These are phyloP conservation scores for Tigriopus japonicus DNA, from an alignment of 1,140 invertebrate genomes.

Conservation along the genomic window DNA sequence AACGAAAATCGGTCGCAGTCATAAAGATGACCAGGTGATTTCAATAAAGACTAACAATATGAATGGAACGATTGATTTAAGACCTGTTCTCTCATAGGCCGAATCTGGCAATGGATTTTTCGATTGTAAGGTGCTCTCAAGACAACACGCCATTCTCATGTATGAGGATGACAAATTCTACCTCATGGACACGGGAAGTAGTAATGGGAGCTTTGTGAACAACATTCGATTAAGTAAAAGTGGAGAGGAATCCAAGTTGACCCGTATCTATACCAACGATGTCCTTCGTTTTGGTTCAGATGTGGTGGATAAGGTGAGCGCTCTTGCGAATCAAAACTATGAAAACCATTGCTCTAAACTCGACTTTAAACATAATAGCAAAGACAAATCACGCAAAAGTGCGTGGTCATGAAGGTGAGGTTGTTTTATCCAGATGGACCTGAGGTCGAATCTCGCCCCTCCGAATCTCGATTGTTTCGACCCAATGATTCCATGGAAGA, in stretches of 20 bases:
- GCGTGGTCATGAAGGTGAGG: slow-evolving; percentile 2
- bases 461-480: not conserved
- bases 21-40: slow-evolving; percentile 6
- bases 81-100: not conserved
- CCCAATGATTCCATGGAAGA: slow-evolving; percentile 8
- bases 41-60: not conserved
- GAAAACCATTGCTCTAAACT: not conserved
- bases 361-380: not conserved
- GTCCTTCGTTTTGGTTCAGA: slow-evolving; percentile 12
- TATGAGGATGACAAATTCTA: slow-evolving; percentile 16
- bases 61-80: not conserved
- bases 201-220: slow-evolving; percentile 24
- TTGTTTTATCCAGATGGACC: slow-evolving; percentile 8
- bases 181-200: slow-evolving; percentile 31
- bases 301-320: slow-evolving; percentile 1
- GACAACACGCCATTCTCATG: slow-evolving; percentile 8
- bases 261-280: slow-evolving; percentile 1
- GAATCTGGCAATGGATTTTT: slow-evolving; percentile 5
- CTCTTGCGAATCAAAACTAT: not conserved
- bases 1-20: slow-evolving; percentile 1
- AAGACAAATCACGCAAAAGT: slow-evolving; percentile 5
- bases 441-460: not conserved
- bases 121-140: slow-evolving; percentile 12
- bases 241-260: slow-evolving; percentile 26
- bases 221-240: slow-evolving; percentile 28